Conservation (phyloP, 2,797 vertebrate species). For the Thaleichthys pacificus region DNA sequence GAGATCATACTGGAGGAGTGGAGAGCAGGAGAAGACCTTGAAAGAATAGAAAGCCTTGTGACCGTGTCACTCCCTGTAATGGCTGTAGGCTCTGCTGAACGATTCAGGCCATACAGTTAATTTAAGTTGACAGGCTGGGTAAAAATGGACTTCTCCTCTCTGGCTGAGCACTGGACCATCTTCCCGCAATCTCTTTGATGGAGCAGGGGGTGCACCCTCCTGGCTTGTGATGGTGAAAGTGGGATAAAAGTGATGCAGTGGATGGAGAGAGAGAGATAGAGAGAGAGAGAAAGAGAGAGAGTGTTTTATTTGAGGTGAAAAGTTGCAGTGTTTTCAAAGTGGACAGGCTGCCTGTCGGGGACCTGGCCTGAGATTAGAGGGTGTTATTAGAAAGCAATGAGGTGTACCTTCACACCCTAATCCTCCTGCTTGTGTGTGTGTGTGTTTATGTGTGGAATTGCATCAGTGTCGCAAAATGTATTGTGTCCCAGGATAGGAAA, state of each 20-base stretch:
- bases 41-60: slow-evolving; percentile 45
- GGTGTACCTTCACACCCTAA: slow-evolving; percentile 68
- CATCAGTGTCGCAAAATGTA: slow-evolving; percentile 48
- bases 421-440: slow-evolving; percentile 50
- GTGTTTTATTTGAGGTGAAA: slow-evolving; percentile 70
- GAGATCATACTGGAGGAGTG: slow-evolving; percentile 36
- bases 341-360: slow-evolving; percentile 66
- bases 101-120: slow-evolving; percentile 65
- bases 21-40: slow-evolving; percentile 20
- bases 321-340: slow-evolving; percentile 71
- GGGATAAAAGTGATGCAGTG: not conserved
- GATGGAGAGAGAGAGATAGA: slow-evolving; percentile 8
- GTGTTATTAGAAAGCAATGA: slow-evolving; percentile 77
- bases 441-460: slow-evolving; percentile 34
- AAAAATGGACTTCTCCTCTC: slow-evolving; percentile 65
- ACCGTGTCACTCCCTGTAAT: slow-evolving; percentile 48
- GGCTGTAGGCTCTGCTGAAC: slow-evolving; percentile 53
- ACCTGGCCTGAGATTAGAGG: slow-evolving; percentile 68
- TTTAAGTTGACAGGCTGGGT: slow-evolving; percentile 63
- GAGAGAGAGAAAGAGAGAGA: slow-evolving; percentile 24
- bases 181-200: slow-evolving; percentile 62
- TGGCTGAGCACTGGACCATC: slow-evolving; percentile 55
- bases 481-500: slow-evolving; percentile 31
- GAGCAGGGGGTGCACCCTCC: slow-evolving; percentile 39
- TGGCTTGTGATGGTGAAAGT: slow-evolving; percentile 31